phyloP scores from a whole-genome alignment of 2,113 vertebrate species.

The Ictidomys tridecemlineatus region DNA sequence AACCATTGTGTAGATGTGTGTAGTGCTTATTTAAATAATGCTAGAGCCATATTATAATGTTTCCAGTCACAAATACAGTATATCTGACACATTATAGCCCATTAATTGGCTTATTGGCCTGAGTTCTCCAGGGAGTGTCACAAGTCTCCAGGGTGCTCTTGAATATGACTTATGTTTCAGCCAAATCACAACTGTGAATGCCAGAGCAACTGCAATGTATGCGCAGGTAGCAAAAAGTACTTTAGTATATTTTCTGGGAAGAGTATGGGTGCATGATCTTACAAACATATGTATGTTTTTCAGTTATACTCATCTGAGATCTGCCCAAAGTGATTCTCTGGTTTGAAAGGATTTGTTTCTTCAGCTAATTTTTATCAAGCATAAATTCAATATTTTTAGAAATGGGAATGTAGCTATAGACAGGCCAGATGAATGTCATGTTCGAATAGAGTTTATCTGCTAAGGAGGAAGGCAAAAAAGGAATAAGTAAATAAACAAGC shows the following conservation, averaged over 20 bases:
- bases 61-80: neutral
- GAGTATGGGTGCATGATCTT: neutral
- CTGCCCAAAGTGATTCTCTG: neutral
- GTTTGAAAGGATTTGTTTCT: neutral
- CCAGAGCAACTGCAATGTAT: neutral
- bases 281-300: neutral
- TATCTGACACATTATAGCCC: slow-evolving; percentile 38
- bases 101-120: slow-evolving; percentile 61
- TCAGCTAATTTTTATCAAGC: neutral
- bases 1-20: neutral
- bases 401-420: neutral
- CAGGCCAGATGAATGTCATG: neutral
- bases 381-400: slow-evolving; percentile 9
- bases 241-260: neutral
- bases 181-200: slow-evolving; percentile 24
- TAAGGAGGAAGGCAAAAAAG: neutral
- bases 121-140: neutral
- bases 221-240: neutral
- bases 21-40: slow-evolving; percentile 58
- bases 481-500: neutral
- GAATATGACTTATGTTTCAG: neutral
- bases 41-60: slow-evolving; percentile 30
- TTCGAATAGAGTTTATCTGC: neutral
- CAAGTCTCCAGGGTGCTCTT: slow-evolving; percentile 39
- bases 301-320: neutral